These are phyloP conservation scores for Pterocles gutturalis DNA, from an alignment of 2,113 vertebrate species.

Conservation along the genomic window DNA sequence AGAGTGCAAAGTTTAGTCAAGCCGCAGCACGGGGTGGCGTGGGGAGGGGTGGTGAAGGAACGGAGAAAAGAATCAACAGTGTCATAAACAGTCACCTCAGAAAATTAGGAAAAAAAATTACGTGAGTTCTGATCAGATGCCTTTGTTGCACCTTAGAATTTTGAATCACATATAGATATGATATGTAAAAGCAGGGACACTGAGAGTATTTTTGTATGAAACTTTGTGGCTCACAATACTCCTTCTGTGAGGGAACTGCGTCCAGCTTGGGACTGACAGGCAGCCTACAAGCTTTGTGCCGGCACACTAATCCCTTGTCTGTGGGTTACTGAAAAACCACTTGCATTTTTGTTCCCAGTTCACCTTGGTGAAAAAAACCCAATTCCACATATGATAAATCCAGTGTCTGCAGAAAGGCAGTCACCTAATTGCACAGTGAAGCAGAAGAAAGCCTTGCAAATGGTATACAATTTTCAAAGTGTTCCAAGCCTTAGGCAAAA, in stretches of 20 bases:
- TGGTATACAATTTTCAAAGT: conserved; percentile 91
- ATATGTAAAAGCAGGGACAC: not conserved
- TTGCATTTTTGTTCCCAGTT: conserved; percentile 66
- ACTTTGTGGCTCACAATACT: conserved; percentile 25
- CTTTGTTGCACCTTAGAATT: not conserved
- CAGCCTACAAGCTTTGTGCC: conserved; percentile 40
- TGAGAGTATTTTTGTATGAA: conserved; percentile 17
- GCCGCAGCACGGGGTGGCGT: not conserved
- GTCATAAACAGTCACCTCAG: not conserved
- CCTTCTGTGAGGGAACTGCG: conserved; percentile 11
- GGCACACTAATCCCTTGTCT: conserved; percentile 64
- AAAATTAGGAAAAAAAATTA: not conserved
- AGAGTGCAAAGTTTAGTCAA: conserved; percentile 56
- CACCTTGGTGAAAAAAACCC: conserved; percentile 76
- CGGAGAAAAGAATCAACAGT: not conserved
- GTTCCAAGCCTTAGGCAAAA: conserved; percentile 91
- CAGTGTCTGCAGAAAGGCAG: conserved; percentile 82
- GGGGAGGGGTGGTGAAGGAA: not conserved
- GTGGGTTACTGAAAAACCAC: conserved; percentile 44
- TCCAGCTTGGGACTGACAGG: conserved; percentile 15
- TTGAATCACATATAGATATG: not conserved
- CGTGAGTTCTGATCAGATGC: not conserved
- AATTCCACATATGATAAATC: conserved; percentile 81
- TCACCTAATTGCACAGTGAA: conserved; percentile 88
- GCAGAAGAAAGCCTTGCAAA: conserved; percentile 88